These are phyloP conservation scores for Cancer borealis DNA, from an alignment of 2,888 invertebrate genomes.

Conservation along the genomic window DNA sequence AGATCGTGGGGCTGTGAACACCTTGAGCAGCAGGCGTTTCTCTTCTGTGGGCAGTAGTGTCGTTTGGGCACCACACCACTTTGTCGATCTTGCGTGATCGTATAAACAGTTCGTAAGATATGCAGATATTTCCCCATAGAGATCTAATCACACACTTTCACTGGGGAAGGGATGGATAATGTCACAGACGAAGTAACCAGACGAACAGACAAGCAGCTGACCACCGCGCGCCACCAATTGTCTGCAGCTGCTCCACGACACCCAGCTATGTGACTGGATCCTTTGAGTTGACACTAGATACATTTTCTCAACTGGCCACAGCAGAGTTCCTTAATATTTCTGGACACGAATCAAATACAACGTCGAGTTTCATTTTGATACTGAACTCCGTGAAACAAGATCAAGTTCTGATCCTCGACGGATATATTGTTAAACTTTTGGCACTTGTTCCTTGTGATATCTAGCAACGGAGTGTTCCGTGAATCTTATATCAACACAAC, in stretches of 20 bases:
- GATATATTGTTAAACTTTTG: background rate
- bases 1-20: background rate
- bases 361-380: background rate
- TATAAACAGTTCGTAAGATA: background rate
- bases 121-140: background rate
- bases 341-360: background rate
- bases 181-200: background rate
- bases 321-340: background rate
- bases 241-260: slow-evolving; percentile 16
- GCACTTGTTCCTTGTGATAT: slow-evolving; percentile 21
- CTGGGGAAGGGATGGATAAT: background rate
- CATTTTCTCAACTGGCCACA: background rate
- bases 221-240: background rate
- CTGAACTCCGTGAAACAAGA: background rate
- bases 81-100: background rate
- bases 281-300: slow-evolving; percentile 17
- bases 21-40: background rate
- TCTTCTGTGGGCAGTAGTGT: background rate
- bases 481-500: background rate
- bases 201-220: background rate
- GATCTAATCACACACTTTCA: background rate
- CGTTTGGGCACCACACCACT: background rate
- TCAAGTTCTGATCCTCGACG: background rate
- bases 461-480: background rate
- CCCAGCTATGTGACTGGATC: background rate